These are phyloP conservation scores for Scrobipalpa atriplicella DNA, from an alignment of 2,888 invertebrate genomes.

Conservation along the genomic window DNA sequence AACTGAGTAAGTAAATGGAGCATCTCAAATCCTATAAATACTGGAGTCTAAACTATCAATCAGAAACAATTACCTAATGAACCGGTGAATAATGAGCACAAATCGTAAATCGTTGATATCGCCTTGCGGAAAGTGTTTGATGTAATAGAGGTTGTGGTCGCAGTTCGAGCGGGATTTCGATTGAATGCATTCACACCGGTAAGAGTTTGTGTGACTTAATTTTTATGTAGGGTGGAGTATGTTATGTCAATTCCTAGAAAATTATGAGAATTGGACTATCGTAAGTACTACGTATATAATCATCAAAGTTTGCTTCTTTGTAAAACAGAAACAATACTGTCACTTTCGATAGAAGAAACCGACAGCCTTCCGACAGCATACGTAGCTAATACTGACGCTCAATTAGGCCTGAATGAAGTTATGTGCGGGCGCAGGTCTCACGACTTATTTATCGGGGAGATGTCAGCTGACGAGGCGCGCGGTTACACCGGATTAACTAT, in stretches of 20 bases:
- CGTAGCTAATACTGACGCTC: not conserved
- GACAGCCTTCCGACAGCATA: too few relatives aligned
- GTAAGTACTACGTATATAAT: too few relatives aligned
- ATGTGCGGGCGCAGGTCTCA: conserved; percentile 11
- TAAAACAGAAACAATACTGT: too few relatives aligned
- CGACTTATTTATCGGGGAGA: conserved; percentile 31
- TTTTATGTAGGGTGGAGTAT: too few relatives aligned
- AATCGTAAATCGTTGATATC: conserved; percentile 44
- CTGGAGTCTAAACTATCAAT: conserved; percentile 41
- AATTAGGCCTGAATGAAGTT: not conserved
- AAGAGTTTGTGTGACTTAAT: too few relatives aligned
- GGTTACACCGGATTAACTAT: conserved; percentile 26
- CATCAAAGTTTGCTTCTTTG: too few relatives aligned
- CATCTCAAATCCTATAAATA: conserved; percentile 25
- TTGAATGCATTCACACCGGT: too few relatives aligned
- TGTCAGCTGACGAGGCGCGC: conserved; percentile 27
- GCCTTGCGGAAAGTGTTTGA: conserved; percentile 24
- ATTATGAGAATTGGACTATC: too few relatives aligned
- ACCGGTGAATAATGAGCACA: conserved; percentile 45
- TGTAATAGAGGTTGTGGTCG: conserved; percentile 23
- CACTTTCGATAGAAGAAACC: too few relatives aligned
- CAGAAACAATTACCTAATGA: conserved; percentile 46
- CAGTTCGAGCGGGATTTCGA: conserved; percentile 17
- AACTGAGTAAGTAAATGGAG: conserved; percentile 20
- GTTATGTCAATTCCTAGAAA: too few relatives aligned